phyloP scores from a whole-genome alignment of 2,888 invertebrate genomes.

The Patella ulyssiponensis region DNA sequence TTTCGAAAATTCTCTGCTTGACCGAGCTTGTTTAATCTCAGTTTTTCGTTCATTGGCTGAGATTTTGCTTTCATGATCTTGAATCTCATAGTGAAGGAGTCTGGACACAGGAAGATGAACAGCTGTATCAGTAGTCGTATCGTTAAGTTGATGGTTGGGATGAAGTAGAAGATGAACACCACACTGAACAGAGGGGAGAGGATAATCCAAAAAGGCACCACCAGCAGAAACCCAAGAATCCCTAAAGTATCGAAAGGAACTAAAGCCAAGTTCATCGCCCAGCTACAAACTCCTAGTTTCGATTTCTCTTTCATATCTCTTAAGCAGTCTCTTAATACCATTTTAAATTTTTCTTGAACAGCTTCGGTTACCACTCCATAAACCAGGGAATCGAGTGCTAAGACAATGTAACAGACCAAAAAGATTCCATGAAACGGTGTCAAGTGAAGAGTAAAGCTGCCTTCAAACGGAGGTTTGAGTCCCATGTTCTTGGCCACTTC shows the following conservation, averaged over 20 bases:
- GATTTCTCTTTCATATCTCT: constrained; percentile 55
- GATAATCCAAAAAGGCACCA: constrained; percentile 53
- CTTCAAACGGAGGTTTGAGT: constrained; percentile 45
- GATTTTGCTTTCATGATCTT: not conserved
- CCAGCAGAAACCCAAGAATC: constrained; percentile 56
- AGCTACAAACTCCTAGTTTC: constrained; percentile 36
- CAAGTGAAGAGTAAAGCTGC: constrained; percentile 57
- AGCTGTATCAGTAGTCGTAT: constrained; percentile 55
- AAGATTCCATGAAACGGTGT: constrained; percentile 63
- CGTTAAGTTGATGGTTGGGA: constrained; percentile 63
- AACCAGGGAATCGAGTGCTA: constrained; percentile 50
- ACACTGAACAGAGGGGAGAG: constrained; percentile 50
- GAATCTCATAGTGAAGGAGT: constrained; percentile 14
- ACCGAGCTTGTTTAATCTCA: constrained; percentile 35
- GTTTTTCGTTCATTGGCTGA: constrained; percentile 16
- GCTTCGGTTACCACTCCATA: constrained; percentile 46
- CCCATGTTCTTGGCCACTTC: constrained; percentile 19
- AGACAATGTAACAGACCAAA: constrained; percentile 57
- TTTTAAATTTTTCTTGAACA: constrained; percentile 47
- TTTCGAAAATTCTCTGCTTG: constrained; percentile 38
- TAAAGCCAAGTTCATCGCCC: constrained; percentile 52
- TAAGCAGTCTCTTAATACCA: constrained; percentile 50
- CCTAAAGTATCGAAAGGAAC: constrained; percentile 63
- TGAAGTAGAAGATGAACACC: constrained; percentile 56
- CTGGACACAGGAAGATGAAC: constrained; percentile 48